These are phyloP conservation scores for Spodoptera picta DNA, from an alignment of 2,888 invertebrate species.

Conservation along the genomic window DNA sequence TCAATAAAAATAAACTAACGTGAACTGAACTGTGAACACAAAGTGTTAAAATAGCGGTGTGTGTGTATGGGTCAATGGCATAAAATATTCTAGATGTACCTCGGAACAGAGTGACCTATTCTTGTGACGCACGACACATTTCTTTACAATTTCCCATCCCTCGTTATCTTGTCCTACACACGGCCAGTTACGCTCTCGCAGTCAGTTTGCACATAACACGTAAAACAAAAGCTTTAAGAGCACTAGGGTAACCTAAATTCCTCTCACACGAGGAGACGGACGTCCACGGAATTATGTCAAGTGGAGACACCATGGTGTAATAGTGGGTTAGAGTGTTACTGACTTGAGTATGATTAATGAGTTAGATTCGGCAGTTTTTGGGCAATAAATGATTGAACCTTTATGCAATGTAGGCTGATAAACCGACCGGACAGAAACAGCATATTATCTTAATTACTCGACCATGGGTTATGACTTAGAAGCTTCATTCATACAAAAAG, in stretches of 20 bases:
- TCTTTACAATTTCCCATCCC: constrained; percentile 26
- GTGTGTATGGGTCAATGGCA: no score
- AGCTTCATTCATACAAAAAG: no score
- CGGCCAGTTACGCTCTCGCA: constrained; percentile 37
- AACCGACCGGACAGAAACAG: no score
- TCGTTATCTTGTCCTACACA: constrained; percentile 30
- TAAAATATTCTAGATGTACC: not conserved
- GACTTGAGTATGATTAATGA: not conserved
- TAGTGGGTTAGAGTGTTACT: constrained; percentile 9
- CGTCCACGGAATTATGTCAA: constrained; percentile 49
- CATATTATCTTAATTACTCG: no score
- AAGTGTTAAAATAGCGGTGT: no score
- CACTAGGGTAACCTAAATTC: constrained; percentile 57
- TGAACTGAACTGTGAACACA: no score
- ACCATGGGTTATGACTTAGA: no score
- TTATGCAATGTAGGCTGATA: no score
- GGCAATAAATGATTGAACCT: no score
- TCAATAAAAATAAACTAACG: no score
- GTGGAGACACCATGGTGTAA: constrained; percentile 18
- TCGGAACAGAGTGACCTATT: constrained; percentile 18
- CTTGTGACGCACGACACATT: constrained; percentile 12
- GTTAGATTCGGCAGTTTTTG: not conserved
- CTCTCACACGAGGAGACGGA: constrained; percentile 35
- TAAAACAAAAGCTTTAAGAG: constrained; percentile 52
- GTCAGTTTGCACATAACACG: constrained; percentile 41